Evolutionary conservation across 2,113 vertebrate species (phyloP).

Genomic region (Emydocephalus ijimae): DNA sequence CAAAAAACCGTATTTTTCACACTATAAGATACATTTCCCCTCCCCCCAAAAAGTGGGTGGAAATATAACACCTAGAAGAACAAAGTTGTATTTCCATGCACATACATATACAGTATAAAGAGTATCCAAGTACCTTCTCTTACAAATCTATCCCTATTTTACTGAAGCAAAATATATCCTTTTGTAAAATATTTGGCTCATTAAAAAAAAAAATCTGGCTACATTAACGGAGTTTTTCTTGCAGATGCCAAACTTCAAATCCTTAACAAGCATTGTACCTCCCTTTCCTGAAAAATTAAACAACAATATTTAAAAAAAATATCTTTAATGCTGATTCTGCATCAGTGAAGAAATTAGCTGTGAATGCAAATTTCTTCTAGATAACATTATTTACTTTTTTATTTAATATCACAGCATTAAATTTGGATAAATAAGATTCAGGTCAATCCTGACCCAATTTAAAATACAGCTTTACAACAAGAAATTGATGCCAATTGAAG

Average conservation of each 20-base stretch:
- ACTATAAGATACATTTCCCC: too few relatives aligned
- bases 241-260: not conserved
- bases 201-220: not conserved
- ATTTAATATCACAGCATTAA: slow-evolving; percentile 6
- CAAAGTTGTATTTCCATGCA: not conserved
- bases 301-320: not conserved
- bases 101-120: not conserved
- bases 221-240: not conserved
- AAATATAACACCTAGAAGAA: not conserved
- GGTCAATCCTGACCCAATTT: not conserved
- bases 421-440: slow-evolving; percentile 10
- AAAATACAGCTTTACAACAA: slow-evolving; percentile 12
- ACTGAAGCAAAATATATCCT: not conserved
- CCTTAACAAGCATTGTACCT: not conserved
- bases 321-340: not conserved
- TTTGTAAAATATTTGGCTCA: not conserved
- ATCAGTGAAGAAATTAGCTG: not conserved
- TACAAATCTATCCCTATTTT: not conserved
- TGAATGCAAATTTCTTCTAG: not conserved
- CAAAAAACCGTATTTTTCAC: too few relatives aligned
- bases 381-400: slow-evolving; percentile 1
- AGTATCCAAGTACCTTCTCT: not conserved
- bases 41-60: too few relatives aligned
- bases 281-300: not conserved
- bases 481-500: slow-evolving; percentile 6